Evolutionary conservation across 2,797 vertebrate species (phyloP), one percentile per base, ranked within the genome.

Genomic region (Nannoperca obscura): DNA sequence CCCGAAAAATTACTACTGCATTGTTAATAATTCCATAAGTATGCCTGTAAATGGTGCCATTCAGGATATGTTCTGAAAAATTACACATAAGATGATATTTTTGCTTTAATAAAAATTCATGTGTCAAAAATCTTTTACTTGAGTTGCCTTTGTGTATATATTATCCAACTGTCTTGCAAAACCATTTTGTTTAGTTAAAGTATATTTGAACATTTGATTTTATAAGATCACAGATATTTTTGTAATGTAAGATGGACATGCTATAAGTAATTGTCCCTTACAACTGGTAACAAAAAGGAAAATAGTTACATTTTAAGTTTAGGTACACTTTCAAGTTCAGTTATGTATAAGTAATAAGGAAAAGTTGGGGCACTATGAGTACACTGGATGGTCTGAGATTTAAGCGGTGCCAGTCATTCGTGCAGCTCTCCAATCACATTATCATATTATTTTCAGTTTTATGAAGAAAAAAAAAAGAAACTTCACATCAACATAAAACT

Each of bases 31-130:
- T 61, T 60, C 63, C 47, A 71, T 71, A 22, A 52, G 22, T 78
- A 61, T 86, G 67, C 78, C 78, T 89, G 70, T 88, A 82, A 85
- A 72, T 86, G 76, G 74, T 93, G 78, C 86, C 82, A 84, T 92
- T 86, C 55, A 60, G 64, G 11, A 85, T 76, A 78, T 82, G 49
- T 72, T 74, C 60, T 80, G 52, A 78, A 78, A 83, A 86, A 53
- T 66, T 55, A 88, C 40, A 71, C 53, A 66, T 76, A 46, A 78
- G 42, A 88, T 78, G 32, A 84, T 89, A 87, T 86, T 91, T 94
- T 92, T 90, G 76, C 82, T 89, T 81, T 81, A 92, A 91, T 91
- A 91, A 92, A 93, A 91, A 82, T 71, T 11, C 13, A 66, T 80
- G 34, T 85, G 44, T 86, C 40, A 49, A 87, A 83, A 75, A 73